Base-by-base conservation (phyloP, 2,113 vertebrate genomes). In the Andinoacara biseriatus region DNA sequence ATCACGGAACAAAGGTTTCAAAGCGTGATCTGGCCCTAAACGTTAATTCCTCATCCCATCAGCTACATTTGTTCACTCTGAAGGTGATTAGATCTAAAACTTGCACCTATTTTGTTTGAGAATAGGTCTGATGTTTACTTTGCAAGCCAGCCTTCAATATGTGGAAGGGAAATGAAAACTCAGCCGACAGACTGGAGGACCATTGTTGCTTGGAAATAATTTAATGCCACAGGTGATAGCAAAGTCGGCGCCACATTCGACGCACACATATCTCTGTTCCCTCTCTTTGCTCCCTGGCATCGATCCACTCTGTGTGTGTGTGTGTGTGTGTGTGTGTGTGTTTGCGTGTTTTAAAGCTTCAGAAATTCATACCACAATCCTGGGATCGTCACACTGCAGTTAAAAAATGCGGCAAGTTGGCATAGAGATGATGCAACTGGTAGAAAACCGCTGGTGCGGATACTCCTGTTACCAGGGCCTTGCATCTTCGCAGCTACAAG, bases 401-500 rank as follows among this genome's bases (percentile, higher is more conserved):
- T 94, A 90, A 92, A 95, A 95, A 95, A 92, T 96, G 95, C 94
- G 91, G 93, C 95, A 96, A 90, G 91, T 94, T 93, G 87, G 90
- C 93, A 93, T 85, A 80, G 76, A 93, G 94, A 95, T 96, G 95
- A 96, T 95, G 95, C 94, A 96, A 96, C 91, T 81, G 72, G 92
- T 89, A 92, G 95, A 95, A 92, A 96, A 93, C 93, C 86, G 3
- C 87, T 81, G 88, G 86, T 89, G 78, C 58, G 80, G 91, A 92
- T 92, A 58, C 65, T 88, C 81, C 74, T 82, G 89, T 92, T 91
- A 87, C 90, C 78, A 82, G 76, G 88, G 89, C 86, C 90, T 90
- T 78, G 74, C 89, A 86, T 91, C 85, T 90, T 79, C 46, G 56
- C 35, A 3, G 83, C 83, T 67, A 10, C 76, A 72, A 35, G 35